These are phyloP conservation scores for Drosophila prolongata DNA, from an alignment of 2,888 invertebrate species.

Conservation along the genomic window DNA sequence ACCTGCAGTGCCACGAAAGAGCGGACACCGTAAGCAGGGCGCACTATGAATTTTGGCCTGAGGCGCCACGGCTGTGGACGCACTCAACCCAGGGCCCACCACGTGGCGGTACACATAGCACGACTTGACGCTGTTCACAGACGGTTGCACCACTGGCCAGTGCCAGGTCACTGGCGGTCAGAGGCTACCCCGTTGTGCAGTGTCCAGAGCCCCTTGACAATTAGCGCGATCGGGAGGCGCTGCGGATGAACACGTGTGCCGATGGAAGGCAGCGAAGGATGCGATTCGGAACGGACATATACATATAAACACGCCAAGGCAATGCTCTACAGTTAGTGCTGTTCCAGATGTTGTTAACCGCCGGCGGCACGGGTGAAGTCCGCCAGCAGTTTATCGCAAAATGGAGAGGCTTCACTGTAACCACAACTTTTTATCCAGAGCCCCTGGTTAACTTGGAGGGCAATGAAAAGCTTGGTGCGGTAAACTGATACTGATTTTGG, in stretches of 20 bases:
- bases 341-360: conserved; percentile 73
- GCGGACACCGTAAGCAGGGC: conserved; percentile 78
- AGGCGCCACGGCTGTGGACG: conserved; percentile 78
- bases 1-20: conserved; percentile 76
- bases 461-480: conserved; percentile 77
- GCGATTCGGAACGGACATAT: background rate
- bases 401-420: conserved; percentile 60
- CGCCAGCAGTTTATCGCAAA: conserved; percentile 61
- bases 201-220: conserved; percentile 81
- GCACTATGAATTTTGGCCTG: conserved; percentile 83
- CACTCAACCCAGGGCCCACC: conserved; percentile 83
- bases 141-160: conserved; percentile 84
- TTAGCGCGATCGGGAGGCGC: conserved; percentile 22
- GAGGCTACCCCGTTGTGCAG: conserved; percentile 84
- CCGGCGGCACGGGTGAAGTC: conserved; percentile 27
- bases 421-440: conserved; percentile 76
- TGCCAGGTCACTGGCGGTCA: conserved; percentile 81
- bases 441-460: conserved; percentile 52
- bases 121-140: conserved; percentile 83
- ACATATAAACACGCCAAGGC: background rate
- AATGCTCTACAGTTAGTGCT: conserved; percentile 12
- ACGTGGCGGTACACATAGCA: conserved; percentile 83
- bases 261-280: conserved; percentile 9
- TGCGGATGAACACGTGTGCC: conserved; percentile 29
- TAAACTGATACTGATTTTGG: conserved; percentile 33